Evolutionary conservation across 2,113 vertebrate genomes (phyloP), one percentile per base, ranked within the genome.

Genomic region (Balaenoptera acutorostrata): DNA sequence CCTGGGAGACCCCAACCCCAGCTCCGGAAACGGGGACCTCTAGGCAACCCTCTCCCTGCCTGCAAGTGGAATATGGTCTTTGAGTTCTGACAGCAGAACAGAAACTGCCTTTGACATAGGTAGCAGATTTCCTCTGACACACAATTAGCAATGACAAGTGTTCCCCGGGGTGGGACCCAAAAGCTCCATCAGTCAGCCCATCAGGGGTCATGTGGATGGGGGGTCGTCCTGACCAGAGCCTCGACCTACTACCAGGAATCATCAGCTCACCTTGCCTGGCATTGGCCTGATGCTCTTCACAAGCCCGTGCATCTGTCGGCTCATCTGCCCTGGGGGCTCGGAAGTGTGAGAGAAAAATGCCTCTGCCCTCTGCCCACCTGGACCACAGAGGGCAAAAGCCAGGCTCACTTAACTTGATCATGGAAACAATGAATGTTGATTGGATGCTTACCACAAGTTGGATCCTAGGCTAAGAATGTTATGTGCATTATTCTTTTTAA

Each of bases 141-240:
- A 68, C 52, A 92, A 85, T 97, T 82, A 97, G 71, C 96, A 93
- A 97, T 92, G 95, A 95, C 96, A 93, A 92, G 90, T 88, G 84
- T 78, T 93, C 80, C 93, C 97, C 2, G 0, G 83, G 63, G 93
- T 9, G 0, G 64, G 49, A 57, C 4, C 25, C 71, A 8, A 52
- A 39, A 57, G 64, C 74, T 41, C 87, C n/a, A 36, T 52, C 72
- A 49, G 44, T 82, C 84, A 87, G 85, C 41, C 41, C 41, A 20
- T 66, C n/a, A n/a, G 82, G 31, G 86, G n/a, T 46, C 77, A 20
- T 0, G 29, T 0, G 20, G 29, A 52, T 4, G 27, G 75, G 72
- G 64, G 44, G 14, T n/a, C 2, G 1, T 31, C 71, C 72, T 31
- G 8, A 57, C 3, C 46, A 23, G 36, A 85, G 69, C 57, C 74